Conservation (phyloP, 2,888 invertebrate genomes). For the Nomada ruficornis region DNA sequence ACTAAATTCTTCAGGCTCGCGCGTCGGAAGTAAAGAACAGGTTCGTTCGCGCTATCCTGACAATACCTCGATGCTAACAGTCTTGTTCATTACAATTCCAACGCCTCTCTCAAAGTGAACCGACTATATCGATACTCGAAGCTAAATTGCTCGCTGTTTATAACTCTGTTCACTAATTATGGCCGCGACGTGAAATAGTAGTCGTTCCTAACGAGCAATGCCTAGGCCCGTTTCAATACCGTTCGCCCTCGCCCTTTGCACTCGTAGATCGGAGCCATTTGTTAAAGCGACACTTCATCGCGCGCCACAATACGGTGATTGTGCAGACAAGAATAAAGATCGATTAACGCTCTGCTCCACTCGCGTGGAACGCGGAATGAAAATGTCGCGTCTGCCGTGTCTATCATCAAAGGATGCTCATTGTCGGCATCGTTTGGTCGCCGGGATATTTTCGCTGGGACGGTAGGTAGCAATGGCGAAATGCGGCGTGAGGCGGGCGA, state of each 20-base stretch:
- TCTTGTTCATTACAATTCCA: not conserved
- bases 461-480: not conserved
- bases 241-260: not conserved
- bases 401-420: not conserved
- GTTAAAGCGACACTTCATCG: not conserved
- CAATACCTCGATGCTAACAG: no score
- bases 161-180: not conserved
- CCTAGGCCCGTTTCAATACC: not conserved
- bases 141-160: not conserved
- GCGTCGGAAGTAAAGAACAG: not conserved
- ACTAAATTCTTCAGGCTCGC: no score
- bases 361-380: conserved; percentile 11
- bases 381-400: not conserved
- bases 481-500: not conserved
- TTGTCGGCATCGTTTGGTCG: no score
- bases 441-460: not conserved
- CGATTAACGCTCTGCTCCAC: conserved; percentile 2
- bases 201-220: not conserved
- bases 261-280: not conserved
- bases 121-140: not conserved
- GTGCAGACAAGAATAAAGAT: conserved; percentile 6
- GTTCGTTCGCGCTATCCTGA: not conserved
- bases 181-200: not conserved
- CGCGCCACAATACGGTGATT: not conserved
- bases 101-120: not conserved